Evolutionary conservation across 1,140 invertebrate genomes (phyloP), one percentile per base, ranked within the genome.

Genomic region (Drosophila pallidifrons): DNA sequence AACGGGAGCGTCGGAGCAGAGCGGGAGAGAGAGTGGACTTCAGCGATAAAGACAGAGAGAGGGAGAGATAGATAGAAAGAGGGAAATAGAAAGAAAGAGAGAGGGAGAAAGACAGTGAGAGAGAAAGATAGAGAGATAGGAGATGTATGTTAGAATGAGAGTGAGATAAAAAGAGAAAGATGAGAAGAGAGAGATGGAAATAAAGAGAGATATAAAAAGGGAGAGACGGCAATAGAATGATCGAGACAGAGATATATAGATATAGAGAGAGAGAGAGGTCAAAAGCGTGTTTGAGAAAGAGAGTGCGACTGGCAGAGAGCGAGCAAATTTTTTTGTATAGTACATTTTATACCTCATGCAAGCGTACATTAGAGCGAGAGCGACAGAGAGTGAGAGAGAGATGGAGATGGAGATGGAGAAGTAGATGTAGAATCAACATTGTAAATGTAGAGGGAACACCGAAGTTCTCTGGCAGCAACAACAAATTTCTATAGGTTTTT

Each of bases 301-400:
- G 38, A 69, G 41, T 32, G 32, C 32, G 32, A 32, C 7, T 32
- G 35, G 35, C 20, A 25, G 20, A 25, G 20, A 25, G 20, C 20
- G 20, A 25, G 20, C 41, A 8, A 47, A 38, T 41, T 57, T 35
- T 35, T 55, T 57, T 13, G 45, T 25, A 25, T 25, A 60, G 28
- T 59, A 73, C 63, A 73, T 60, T 70, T 43, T 64, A 60, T 73
- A 73, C 70, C 64, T 73, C 64, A 66, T 52, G 63, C 54, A 67
- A 25, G 54, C 70, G 35, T 66, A 35, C 25, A 73, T 60, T 73
- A 60, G 70, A 58, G 15, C 45, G 52, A 15, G 7, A 52, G 63
- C 25, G 49, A 43, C 16, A 43, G 35, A 25, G 49, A 41, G 20
- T 54, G 49, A 54, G 61, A 43, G 35, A 11, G 35, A 54, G 13